Base-by-base conservation (phyloP, 2,888 invertebrate genomes). In the Oscheius onirici region DNA sequence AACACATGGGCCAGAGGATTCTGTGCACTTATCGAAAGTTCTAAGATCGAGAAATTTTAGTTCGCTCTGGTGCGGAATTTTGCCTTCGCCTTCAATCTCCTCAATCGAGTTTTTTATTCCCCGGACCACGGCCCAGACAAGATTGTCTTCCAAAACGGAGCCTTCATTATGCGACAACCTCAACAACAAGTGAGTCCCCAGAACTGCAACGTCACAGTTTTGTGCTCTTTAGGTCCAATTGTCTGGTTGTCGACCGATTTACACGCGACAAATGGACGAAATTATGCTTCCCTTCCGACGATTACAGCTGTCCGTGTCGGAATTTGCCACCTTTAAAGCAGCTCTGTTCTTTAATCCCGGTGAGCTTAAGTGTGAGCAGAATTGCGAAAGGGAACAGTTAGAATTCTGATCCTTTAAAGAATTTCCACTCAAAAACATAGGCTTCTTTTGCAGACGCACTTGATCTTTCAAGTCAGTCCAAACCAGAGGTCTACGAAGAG, bases 191-290 rank as follows among this genome's bases (percentile, higher is more conserved):
- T 79, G 51, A 20, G 20, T 3, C 8, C n/a, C 13, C n/a, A 11
- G 13, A 10, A 24, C 17, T 20, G 11, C 6, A 49, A 44, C 24
- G 41, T 34, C 66, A 66, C n/a, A 43, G 20, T 15, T n/a, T 66
- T 66, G 24, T 58, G 58, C 34, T 58, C 58, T 58, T 58, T 52
- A 81, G 81, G 85, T 86, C 26, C 81, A 82, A 74, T 79, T 86
- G 2, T 86, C 86, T 13, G 86, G 86, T 43, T 86, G 86, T 71
- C 77, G 85, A 17, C 81, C 83, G 13, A 86, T 86, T 68, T 86
- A 86, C 75, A 84, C 86, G 24, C 72, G 86, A 46, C 86, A 86
- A 67, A 86, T 86, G 86, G 86, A 86, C 68, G 86, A 85, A 68
- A 85, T 86, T 57, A 86, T 86, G 86, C 77, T 86, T 44, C 86